A percentile compares a stretch with the other conserved stretches of the same genome.
Conservation (phyloP, 2,797 vertebrate species). For the Menidia menidia region DNA sequence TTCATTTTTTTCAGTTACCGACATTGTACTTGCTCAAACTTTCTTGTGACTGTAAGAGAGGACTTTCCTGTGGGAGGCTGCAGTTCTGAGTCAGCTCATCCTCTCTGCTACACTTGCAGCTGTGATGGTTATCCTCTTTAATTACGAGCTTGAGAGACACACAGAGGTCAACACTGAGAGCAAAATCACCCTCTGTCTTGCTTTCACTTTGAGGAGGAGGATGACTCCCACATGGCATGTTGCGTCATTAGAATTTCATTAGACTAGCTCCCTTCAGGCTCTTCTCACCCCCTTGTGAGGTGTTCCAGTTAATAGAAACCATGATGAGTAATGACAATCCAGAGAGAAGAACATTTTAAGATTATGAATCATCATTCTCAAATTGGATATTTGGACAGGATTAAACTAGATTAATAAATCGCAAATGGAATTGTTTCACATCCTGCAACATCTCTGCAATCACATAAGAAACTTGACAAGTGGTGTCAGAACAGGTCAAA, state of each 20-base stretch:
- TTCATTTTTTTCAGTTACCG: not conserved
- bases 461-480: not conserved
- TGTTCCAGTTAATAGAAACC: slow-evolving; percentile 60
- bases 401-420: not conserved
- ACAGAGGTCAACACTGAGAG: slow-evolving; percentile 41
- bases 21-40: slow-evolving; percentile 20
- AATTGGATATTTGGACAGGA: slow-evolving; percentile 15
- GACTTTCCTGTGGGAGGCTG: slow-evolving; percentile 33
- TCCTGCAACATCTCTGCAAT: not conserved
- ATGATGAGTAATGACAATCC: slow-evolving; percentile 23
- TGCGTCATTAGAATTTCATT: slow-evolving; percentile 72
- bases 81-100: slow-evolving; percentile 34
- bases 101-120: slow-evolving; percentile 23
- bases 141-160: slow-evolving; percentile 32
- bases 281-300: slow-evolving; percentile 40
- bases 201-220: slow-evolving; percentile 19
- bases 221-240: slow-evolving; percentile 62
- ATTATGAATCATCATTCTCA: slow-evolving; percentile 22
- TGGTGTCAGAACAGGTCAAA: not conserved
- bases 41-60: not conserved
- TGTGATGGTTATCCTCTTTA: slow-evolving; percentile 48
- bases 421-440: not conserved
- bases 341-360: slow-evolving; percentile 1
- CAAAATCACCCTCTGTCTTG: not conserved
- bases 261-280: slow-evolving; percentile 51